A percentile compares a stretch with the other conserved stretches of the same genome.
Evolutionary conservation across 64 coral and sea anemone genomes (phyloP).

Genomic region (Pocillopora verrucosa): DNA sequence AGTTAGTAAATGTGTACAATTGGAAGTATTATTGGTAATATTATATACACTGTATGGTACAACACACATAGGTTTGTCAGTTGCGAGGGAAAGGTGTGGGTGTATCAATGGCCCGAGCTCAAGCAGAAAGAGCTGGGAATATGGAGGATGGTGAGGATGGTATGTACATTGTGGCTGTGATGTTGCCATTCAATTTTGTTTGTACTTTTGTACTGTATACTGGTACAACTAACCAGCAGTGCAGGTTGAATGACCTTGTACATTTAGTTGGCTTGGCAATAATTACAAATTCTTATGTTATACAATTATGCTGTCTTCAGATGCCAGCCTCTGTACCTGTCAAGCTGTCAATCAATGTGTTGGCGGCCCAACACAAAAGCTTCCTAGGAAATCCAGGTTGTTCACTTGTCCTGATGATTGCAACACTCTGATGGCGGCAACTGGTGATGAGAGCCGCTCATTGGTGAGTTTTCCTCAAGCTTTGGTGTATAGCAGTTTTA

Average conservation of each 20-base stretch:
- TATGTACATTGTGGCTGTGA: neutral
- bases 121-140: slow-evolving; percentile 36
- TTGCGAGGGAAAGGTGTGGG: slow-evolving; percentile 79
- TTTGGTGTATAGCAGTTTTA: no score
- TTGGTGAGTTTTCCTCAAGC: slow-evolving; percentile 40
- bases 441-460: slow-evolving; percentile 75
- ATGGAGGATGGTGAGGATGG: neutral
- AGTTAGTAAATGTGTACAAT: no score
- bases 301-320: neutral
- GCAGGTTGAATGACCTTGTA: no score
- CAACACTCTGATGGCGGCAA: slow-evolving; percentile 68
- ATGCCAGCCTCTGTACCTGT: slow-evolving; percentile 74
- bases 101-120: slow-evolving; percentile 59
- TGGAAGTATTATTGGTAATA: no score
- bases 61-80: slow-evolving; percentile 50
- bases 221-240: no score
- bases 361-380: slow-evolving; percentile 80
- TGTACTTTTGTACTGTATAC: no score
- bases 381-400: slow-evolving; percentile 61
- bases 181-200: neutral
- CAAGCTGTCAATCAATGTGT: slow-evolving; percentile 70
- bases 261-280: no score
- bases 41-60: no score
- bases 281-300: neutral
- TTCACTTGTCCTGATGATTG: slow-evolving; percentile 75